Percentiles rank a stretch among this genome's conserved stretches.
These are phyloP conservation scores for Cataglyphis rosenhaueri DNA, from an alignment of 2,888 invertebrate genomes.

Conservation along the genomic window DNA sequence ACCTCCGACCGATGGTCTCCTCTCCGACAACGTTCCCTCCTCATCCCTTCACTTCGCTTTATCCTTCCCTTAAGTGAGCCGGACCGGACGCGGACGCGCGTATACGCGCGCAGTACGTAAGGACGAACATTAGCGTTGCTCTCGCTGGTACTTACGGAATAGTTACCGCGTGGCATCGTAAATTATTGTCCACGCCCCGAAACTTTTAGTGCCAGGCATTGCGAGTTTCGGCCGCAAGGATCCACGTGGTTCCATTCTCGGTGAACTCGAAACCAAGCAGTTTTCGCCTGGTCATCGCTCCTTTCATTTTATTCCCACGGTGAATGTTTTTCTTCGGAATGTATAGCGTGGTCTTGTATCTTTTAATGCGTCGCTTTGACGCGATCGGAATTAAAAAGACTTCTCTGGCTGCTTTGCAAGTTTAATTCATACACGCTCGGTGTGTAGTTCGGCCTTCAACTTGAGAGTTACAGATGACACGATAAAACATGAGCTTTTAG, in stretches of 20 bases:
- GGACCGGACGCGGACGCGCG: slow-evolving; percentile 20
- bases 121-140: slow-evolving; percentile 78
- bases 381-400: slow-evolving; percentile 8
- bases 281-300: slow-evolving; percentile 32
- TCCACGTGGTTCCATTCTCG: slow-evolving; percentile 28
- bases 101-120: slow-evolving; percentile 58
- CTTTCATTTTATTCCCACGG: neutral
- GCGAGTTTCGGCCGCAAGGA: slow-evolving; percentile 62
- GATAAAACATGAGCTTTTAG: slow-evolving; percentile 32
- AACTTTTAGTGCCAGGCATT: slow-evolving; percentile 79
- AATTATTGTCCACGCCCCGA: slow-evolving; percentile 83
- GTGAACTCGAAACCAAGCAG: neutral
- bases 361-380: slow-evolving; percentile 8
- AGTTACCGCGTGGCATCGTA: slow-evolving; percentile 83
- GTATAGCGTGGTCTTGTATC: neutral
- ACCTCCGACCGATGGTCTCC: slow-evolving; percentile 50
- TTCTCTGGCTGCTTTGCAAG: neutral
- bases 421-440: slow-evolving; percentile 1
- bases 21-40: slow-evolving; percentile 53
- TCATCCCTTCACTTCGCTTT: slow-evolving; percentile 48
- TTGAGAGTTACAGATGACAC: neutral
- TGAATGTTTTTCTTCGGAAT: neutral
- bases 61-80: neutral
- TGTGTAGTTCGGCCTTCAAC: neutral
- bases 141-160: slow-evolving; percentile 82